phyloP scores from a whole-genome alignment of 1,140 invertebrate genomes.

The Caenorhabditis brenneri region DNA sequence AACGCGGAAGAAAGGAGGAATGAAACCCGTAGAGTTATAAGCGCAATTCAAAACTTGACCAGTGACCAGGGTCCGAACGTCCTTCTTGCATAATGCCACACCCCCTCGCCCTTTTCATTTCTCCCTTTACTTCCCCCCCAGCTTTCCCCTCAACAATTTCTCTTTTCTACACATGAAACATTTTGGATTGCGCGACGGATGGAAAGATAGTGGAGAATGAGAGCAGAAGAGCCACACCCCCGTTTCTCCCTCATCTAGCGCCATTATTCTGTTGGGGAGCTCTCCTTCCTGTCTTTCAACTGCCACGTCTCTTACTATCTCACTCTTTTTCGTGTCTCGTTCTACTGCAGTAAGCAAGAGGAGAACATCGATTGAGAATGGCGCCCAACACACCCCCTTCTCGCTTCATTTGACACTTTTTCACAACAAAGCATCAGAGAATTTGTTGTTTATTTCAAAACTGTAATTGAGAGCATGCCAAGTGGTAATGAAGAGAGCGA shows the following conservation, averaged over 20 bases:
- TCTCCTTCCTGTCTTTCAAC: neutral
- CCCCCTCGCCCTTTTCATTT: neutral
- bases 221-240: conserved; percentile 17
- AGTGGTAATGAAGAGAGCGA: neutral
- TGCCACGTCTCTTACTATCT: conserved; percentile 1
- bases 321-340: neutral
- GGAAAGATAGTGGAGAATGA: conserved; percentile 36
- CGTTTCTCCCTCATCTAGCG: neutral
- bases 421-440: neutral
- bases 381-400: conserved; percentile 1
- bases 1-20: neutral
- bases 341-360: neutral
- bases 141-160: neutral
- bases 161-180: conserved; percentile 12
- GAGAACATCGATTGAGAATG: conserved; percentile 9
- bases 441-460: neutral
- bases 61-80: neutral
- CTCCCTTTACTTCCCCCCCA: neutral
- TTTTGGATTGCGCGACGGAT: conserved; percentile 11
- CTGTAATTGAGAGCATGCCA: conserved; percentile 5
- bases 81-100: neutral
- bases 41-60: conserved; percentile 18
- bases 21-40: conserved; percentile 7
- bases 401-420: neutral
- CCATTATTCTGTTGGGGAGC: conserved; percentile 25